A percentile compares a stretch with the other conserved stretches of the same genome.
These are phyloP conservation scores for Centruroides sculpturatus DNA, from an alignment of 1,140 invertebrate species.

Conservation along the genomic window DNA sequence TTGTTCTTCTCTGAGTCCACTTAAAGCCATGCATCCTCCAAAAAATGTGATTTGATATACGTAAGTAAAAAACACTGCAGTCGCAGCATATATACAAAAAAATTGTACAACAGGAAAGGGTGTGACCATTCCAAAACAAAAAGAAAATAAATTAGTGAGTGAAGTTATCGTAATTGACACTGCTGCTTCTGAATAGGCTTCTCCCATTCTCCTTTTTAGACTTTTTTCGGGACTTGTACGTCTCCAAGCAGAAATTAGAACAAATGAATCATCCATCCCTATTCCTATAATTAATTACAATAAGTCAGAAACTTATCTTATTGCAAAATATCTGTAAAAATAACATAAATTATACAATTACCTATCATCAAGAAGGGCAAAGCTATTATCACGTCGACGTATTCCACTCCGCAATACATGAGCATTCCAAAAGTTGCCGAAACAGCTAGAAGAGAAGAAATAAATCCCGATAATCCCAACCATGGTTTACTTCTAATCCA, in stretches of 20 bases:
- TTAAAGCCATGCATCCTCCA: slow-evolving; percentile 71
- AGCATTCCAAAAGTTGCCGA: slow-evolving; percentile 75
- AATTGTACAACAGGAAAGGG: slow-evolving; percentile 87
- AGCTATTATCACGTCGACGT: slow-evolving; percentile 87
- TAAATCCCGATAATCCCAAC: slow-evolving; percentile 75
- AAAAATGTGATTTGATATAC: slow-evolving; percentile 91
- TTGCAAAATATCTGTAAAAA: too few relatives aligned
- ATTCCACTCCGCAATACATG: slow-evolving; percentile 74
- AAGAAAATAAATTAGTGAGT: slow-evolving; percentile 87
- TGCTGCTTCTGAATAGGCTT: slow-evolving; percentile 81
- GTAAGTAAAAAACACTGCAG: slow-evolving; percentile 82
- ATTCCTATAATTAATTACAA: slow-evolving; percentile 47
- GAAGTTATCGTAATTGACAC: slow-evolving; percentile 97
- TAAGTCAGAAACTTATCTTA: not conserved
- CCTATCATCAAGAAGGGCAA: slow-evolving; percentile 89
- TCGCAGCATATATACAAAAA: slow-evolving; percentile 89
- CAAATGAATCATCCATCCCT: slow-evolving; percentile 92
- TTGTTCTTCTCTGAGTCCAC: slow-evolving; percentile 68
- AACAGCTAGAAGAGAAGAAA: slow-evolving; percentile 78
- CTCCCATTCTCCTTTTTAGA: slow-evolving; percentile 69
- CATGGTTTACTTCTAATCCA: slow-evolving; percentile 78
- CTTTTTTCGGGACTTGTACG: slow-evolving; percentile 59
- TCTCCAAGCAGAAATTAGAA: slow-evolving; percentile 86
- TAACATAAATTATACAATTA: slow-evolving; percentile 35
- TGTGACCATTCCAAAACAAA: slow-evolving; percentile 86